Conservation (phyloP, 1,140 invertebrate genomes). For the Dreissena rostriformis region DNA sequence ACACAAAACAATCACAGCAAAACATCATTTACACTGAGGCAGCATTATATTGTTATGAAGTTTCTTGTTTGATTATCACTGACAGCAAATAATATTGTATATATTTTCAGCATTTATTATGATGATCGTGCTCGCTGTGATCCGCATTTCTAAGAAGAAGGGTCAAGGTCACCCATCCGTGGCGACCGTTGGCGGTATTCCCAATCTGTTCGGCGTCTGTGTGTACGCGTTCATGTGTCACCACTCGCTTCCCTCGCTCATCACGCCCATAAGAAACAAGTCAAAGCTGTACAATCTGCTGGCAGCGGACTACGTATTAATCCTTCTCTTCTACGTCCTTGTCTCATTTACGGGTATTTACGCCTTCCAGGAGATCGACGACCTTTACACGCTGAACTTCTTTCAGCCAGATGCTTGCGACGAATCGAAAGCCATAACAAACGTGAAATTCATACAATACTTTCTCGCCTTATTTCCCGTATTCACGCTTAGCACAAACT, state of each 20-base stretch:
- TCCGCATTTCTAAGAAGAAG: conserved; percentile 85
- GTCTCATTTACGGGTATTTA: conserved; percentile 95
- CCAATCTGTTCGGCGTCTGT: conserved; percentile 97
- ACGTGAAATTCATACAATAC: conserved; percentile 85
- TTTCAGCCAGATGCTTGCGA: conserved; percentile 83
- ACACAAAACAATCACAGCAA: too few relatives aligned
- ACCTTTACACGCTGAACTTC: conserved; percentile 97
- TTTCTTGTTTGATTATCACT: too few relatives aligned
- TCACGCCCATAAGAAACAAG: conserved; percentile 94
- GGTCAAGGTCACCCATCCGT: conserved; percentile 87
- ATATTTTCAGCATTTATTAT: conserved; percentile 82
- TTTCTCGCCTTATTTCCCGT: conserved; percentile 97
- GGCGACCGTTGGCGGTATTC: conserved; percentile 86
- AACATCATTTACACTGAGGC: too few relatives aligned
- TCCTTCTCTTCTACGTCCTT: conserved; percentile 93
- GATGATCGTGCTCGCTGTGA: conserved; percentile 93
- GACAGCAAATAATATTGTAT: conserved; percentile 14
- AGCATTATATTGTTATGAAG: too few relatives aligned
- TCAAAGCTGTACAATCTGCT: conserved; percentile 87
- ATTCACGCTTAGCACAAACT: conserved; percentile 97
- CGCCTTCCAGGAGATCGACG: conserved; percentile 90
- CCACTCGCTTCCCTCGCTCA: conserved; percentile 95
- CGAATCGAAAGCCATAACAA: conserved; percentile 64
- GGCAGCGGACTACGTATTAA: conserved; percentile 89
- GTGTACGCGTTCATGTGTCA: conserved; percentile 99